These are phyloP conservation scores for Cyprinodon variegatus DNA, from an alignment of 2,113 vertebrate genomes.

Conservation along the genomic window DNA sequence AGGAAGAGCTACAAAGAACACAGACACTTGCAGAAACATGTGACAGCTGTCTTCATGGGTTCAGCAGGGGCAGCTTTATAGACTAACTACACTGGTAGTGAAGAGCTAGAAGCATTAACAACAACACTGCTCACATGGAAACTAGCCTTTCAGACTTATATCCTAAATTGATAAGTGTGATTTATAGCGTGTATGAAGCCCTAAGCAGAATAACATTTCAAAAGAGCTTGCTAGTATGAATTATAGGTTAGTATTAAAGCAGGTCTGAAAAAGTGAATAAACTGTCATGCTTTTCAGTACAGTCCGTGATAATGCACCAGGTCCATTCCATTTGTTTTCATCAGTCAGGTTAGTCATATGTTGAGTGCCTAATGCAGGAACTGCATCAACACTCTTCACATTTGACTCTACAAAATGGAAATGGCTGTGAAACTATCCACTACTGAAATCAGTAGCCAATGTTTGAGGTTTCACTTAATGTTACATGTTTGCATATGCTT, in stretches of 20 bases:
- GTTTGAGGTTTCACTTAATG: slow-evolving; percentile 3
- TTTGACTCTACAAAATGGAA: slow-evolving; percentile 27
- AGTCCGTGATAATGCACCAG: slow-evolving; percentile 23
- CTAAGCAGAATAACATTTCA: not conserved
- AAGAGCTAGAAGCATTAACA: slow-evolving; percentile 28
- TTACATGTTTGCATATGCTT: slow-evolving; percentile 11
- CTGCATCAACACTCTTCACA: slow-evolving; percentile 41
- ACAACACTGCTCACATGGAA: slow-evolving; percentile 20
- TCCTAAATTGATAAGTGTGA: not conserved
- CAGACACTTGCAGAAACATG: slow-evolving; percentile 58
- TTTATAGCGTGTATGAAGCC: not conserved
- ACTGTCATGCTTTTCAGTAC: slow-evolving; percentile 19
- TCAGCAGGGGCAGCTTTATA: slow-evolving; percentile 37
- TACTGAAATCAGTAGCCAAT: slow-evolving; percentile 15
- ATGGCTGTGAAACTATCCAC: slow-evolving; percentile 2
- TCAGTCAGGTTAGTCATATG: slow-evolving; percentile 34
- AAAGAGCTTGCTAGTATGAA: slow-evolving; percentile 29
- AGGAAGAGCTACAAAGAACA: slow-evolving; percentile 60
- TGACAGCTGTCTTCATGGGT: slow-evolving; percentile 52
- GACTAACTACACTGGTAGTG: slow-evolving; percentile 24
- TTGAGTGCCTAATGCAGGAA: slow-evolving; percentile 48
- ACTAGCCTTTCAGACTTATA: slow-evolving; percentile 1
- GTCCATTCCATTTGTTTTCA: slow-evolving; percentile 36
- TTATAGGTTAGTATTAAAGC: slow-evolving; percentile 18
- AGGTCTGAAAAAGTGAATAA: slow-evolving; percentile 3